Base-by-base conservation (phyloP, 2,113 vertebrate genomes). In the Erpornis zantholeuca region DNA sequence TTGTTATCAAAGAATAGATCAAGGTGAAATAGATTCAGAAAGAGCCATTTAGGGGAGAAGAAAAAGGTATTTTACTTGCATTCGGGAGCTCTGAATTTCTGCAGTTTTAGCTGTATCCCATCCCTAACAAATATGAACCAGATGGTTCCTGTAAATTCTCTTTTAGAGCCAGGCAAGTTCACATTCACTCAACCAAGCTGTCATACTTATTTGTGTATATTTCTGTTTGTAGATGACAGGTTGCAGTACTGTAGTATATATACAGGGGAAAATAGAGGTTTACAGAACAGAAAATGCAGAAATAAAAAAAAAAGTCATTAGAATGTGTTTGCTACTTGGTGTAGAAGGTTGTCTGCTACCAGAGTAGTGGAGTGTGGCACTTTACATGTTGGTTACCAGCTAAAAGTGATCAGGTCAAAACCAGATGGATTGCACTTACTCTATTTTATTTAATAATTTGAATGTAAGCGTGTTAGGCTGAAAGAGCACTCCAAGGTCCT, bases 91-190 rank as follows among this genome's bases (percentile, higher is more conserved):
- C 84, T 88, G 45, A 96, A 91, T 38, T 79, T 69, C 94, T 95
- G 40, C 28, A 33, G 80, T 44, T 88, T 94, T 81, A 89, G 53
- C 84, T 93, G 31, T 97, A 65, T 94, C 29, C 68, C 57, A 91
- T 68, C 10, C 77, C 28, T 20, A 94, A 23, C 64, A 97, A 97
- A 97, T 89, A 57, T 4, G 9, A 57, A 94, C 88, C 96, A 97
- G 93, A 95, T 96, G 89, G 91, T 88, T 96, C 59, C 91, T 97
- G 88, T 88, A 92, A 93, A 97, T 97, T 86, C 80, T 94, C 31
- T 68, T 95, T 94, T 87, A 91, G 50, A 88, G 36, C 40, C 63
- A 92, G 95, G 66, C 76, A 88, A 96, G 69, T 95, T 97, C 94
- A 92, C 77, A 50, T 96, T 90, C 80, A 75, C 75, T 85, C 95